phyloP scores from a whole-genome alignment of 2,113 vertebrate genomes.

The Eurypyga helias region DNA sequence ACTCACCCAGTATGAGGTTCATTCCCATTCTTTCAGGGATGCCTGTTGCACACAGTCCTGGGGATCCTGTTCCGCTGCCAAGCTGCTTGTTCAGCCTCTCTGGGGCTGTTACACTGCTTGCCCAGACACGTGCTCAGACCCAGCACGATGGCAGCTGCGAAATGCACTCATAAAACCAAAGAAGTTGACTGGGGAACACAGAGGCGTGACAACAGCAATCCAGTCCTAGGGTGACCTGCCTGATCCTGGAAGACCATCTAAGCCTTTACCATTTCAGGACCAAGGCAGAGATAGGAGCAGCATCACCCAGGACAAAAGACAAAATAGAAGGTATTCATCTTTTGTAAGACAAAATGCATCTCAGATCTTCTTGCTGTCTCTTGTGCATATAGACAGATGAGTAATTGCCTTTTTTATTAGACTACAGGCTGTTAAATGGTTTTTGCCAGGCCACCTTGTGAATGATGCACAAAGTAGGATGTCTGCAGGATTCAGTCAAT shows the following conservation, averaged over 20 bases:
- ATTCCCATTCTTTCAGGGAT: conserved; percentile 21
- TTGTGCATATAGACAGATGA: neutral
- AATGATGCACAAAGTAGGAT: neutral
- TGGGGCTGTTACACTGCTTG: neutral
- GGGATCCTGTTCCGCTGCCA: conserved; percentile 19
- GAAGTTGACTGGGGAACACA: neutral
- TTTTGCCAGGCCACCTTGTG: neutral
- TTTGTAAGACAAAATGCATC: neutral
- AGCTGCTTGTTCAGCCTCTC: neutral
- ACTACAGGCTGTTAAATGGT: neutral
- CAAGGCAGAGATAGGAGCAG: neutral
- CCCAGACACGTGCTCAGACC: neutral
- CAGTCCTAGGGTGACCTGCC: neutral
- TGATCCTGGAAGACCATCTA: neutral
- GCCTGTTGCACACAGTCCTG: neutral
- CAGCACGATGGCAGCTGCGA: neutral
- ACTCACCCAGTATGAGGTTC: neutral
- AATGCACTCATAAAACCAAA: neutral
- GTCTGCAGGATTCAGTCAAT: neutral
- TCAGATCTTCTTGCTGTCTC: neutral
- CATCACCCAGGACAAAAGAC: neutral
- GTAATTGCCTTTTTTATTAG: neutral
- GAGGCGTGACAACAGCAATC: conserved; percentile 8
- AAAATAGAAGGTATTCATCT: neutral
- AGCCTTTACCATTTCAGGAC: neutral